Conservation (phyloP, 2,797 vertebrate species). For the Mallotus villosus region DNA sequence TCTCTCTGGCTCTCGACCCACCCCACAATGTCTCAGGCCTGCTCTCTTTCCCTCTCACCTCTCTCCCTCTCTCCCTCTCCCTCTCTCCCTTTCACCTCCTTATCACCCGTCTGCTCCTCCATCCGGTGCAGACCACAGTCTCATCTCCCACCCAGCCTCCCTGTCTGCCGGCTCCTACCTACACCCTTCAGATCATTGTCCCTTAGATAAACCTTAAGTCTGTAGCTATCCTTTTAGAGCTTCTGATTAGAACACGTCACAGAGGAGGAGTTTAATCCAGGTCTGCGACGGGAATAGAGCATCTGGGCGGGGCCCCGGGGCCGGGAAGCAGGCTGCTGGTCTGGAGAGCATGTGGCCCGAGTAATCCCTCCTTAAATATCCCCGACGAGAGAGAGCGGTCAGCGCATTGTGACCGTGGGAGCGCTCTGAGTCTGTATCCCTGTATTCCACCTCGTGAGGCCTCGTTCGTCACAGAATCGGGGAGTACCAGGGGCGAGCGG, state of each 20-base stretch:
- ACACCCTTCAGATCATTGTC: slow-evolving; percentile 60
- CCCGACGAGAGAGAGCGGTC: slow-evolving; percentile 37
- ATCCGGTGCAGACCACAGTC: not conserved
- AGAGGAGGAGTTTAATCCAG: slow-evolving; percentile 73
- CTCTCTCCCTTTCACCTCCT: slow-evolving; percentile 3
- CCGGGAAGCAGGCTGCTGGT: slow-evolving; percentile 54
- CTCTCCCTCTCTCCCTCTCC: slow-evolving; percentile 1
- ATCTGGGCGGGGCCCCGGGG: slow-evolving; percentile 56
- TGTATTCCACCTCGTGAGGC: not conserved
- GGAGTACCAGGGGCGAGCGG: not conserved
- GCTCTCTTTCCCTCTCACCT: not conserved
- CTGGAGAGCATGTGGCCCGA: slow-evolving; percentile 52
- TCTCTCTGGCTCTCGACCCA: too few relatives aligned
- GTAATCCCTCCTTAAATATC: slow-evolving; percentile 77
- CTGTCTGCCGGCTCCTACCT: slow-evolving; percentile 15
- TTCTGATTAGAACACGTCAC: slow-evolving; percentile 79
- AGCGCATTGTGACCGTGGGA: slow-evolving; percentile 47
- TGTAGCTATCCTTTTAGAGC: slow-evolving; percentile 79
- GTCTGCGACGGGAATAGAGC: slow-evolving; percentile 82
- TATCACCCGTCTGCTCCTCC: not conserved
- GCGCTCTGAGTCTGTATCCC: slow-evolving; percentile 24
- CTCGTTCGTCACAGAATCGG: not conserved
- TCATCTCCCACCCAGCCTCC: slow-evolving; percentile 49
- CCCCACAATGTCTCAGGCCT: too few relatives aligned
- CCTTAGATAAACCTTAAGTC: slow-evolving; percentile 77